A percentile compares a stretch with the other conserved stretches of the same genome.
Evolutionary conservation across 1,140 invertebrate genomes (phyloP).

Genomic region (Vanessa tameamea): DNA sequence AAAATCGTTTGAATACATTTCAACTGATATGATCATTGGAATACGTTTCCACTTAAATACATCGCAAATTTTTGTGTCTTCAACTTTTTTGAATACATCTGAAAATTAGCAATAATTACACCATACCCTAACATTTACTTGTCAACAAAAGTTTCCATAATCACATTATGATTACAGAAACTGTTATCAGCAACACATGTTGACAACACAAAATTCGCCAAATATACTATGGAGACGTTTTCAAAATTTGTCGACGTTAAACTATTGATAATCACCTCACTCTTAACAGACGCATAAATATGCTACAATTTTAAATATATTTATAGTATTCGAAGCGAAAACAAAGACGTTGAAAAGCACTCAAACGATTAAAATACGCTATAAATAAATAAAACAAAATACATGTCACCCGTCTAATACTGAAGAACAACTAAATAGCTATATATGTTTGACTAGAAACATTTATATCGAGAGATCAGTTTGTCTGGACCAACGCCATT

Average conservation of each 20-base stretch:
- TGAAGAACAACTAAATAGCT: constrained; percentile 55
- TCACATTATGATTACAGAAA: no score
- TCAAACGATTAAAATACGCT: constrained; percentile 44
- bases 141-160: no score
- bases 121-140: no score
- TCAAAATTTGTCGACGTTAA: no score
- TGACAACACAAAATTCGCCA: no score
- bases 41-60: background rate
- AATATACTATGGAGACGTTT: no score
- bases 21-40: constrained; percentile 1
- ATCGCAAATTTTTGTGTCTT: no score
- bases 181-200: no score
- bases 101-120: no score
- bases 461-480: constrained; percentile 70
- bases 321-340: background rate
- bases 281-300: background rate
- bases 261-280: no score
- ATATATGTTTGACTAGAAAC: constrained; percentile 70
- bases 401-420: constrained; percentile 54
- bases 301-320: background rate
- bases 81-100: no score
- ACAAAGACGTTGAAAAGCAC: constrained; percentile 24
- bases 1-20: constrained; percentile 44
- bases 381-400: constrained; percentile 46
- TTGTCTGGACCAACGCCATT: constrained; percentile 35